Conservation (phyloP, 2,888 invertebrate species). For the Coelopa pilipes region DNA sequence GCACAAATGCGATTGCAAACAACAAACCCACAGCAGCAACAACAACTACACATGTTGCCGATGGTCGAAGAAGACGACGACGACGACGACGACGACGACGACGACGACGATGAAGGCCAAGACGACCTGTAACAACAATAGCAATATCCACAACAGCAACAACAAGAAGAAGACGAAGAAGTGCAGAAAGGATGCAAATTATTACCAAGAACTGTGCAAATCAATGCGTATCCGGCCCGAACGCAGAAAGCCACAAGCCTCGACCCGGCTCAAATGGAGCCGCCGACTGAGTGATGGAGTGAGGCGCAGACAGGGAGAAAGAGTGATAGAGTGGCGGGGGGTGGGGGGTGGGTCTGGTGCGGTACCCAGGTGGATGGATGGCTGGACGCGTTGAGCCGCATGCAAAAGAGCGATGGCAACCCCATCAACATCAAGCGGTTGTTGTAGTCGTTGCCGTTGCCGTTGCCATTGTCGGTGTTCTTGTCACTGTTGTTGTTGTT, state of each 20-base stretch:
- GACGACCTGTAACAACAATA: slow-evolving; percentile 7
- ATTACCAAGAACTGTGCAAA: slow-evolving; percentile 37
- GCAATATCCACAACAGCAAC: slow-evolving; percentile 1
- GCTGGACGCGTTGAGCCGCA: slow-evolving; percentile 8
- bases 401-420: slow-evolving; percentile 13
- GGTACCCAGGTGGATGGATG: too few relatives aligned
- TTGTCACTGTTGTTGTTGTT: background rate
- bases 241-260: slow-evolving; percentile 5
- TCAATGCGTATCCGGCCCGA: slow-evolving; percentile 38
- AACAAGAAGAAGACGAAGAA: too few relatives aligned
- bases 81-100: too few relatives aligned
- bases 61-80: too few relatives aligned
- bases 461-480: background rate
- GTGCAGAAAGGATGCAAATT: slow-evolving; percentile 38
- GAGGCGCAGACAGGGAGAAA: too few relatives aligned
- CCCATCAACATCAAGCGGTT: background rate
- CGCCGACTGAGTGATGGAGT: too few relatives aligned
- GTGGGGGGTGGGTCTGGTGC: too few relatives aligned
- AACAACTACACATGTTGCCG: too few relatives aligned
- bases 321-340: too few relatives aligned
- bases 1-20: slow-evolving; percentile 1
- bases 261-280: background rate
- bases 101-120: too few relatives aligned
- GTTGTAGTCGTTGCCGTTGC: background rate
- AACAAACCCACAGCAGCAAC: background rate